Evolutionary conservation across 1,140 invertebrate genomes (phyloP), one percentile per base, ranked within the genome.

Genomic region (Lepidurus arcticus): DNA sequence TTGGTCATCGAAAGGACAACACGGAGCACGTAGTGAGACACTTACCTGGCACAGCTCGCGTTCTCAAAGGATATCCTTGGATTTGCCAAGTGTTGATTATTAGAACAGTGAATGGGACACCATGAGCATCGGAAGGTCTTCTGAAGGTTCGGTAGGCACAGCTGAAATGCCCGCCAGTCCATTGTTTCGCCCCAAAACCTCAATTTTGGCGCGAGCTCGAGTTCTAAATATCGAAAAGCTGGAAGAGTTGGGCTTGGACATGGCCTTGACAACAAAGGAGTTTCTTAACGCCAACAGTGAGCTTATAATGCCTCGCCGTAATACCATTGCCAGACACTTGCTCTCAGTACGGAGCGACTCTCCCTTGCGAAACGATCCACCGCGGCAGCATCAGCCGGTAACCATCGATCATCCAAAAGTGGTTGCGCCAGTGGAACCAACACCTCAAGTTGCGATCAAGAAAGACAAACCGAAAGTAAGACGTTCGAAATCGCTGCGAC

Each of bases 171-270:
- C 53, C 16, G 4, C 6, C 7, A 65, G 8, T 65, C 6, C 53
- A 7, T 1, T 65, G 13, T 65, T 10, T 21, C 82, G 89, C 5
- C 89, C 89, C 3, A 83, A 87, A 6, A 90, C 89, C 0, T 89
- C 89, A 4, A 88, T 88, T 45, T 82, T 90, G 34, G 88, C 88
- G n/a, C 86, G 85, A 42, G 88, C 89, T 0, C 84, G 84, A 24
- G 83, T 90, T 0, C 83, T 90, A 42, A 87, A 90, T 80, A 86
- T 87, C 4, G 82, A 84, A 21, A 83, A 88, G 13, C 83, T 87
- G 44, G 83, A 85, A 7, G 87, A 89, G 81, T 84, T 90, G 21
- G 89, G 90, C 80, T 90, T 90, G 89, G 75, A 76, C 43, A 80
- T 81, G 76, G 88, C 88, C 3, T 80, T 83, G 0, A 82, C 82